Evolutionary conservation across 2,113 vertebrate species (phyloP), one percentile per base, ranked within the genome.

Genomic region (Labrus mixtus): DNA sequence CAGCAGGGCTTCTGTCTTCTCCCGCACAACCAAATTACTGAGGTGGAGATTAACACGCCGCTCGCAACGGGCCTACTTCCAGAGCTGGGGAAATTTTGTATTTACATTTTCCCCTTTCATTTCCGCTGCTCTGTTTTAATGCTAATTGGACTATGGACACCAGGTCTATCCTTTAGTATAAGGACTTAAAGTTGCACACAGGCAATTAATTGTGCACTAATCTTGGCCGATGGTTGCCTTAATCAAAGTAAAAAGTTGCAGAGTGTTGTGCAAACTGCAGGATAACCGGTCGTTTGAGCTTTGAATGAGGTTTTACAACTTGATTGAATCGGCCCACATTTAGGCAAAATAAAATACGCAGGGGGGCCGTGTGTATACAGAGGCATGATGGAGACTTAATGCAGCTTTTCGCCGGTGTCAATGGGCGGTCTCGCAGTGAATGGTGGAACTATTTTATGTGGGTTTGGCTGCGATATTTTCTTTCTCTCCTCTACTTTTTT

Each of bases 1-100:
- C 97, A 96, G 96, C 97, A 95, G 95, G 96, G 97, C 97, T 98
- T 97, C 97, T 97, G 97, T 98, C 96, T 97, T 97, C 96, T 97
- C 96, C 96, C 95, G 95, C 95, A 97, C 95, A 97, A 97, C 97
- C 96, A 97, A 97, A 98, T 98, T 96, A 97, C 96, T 92, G 96
- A 97, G 96, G 96, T 97, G 96, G 97, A 98, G 96, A 98, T 98
- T 98, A 98, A 98, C 97, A 96, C 96, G 95, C 96, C 94, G 85
- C 96, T 96, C 96, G 95, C 96, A 92, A 90, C 91, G 93, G 97
- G 96, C 95, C 95, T 93, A 94, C 95, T 96, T 97, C 97, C 96
- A 97, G 95, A 96, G 94, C 93, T 92, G 88, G 94, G 95, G 93
- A 97, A 94, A 96, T 95, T 92, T 95, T 95, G 92, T 97, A 96